Evolutionary conservation across 1,140 invertebrate species (phyloP), one percentile per base, ranked within the genome.

Genomic region (Daktulosphaira vitifoliae): DNA sequence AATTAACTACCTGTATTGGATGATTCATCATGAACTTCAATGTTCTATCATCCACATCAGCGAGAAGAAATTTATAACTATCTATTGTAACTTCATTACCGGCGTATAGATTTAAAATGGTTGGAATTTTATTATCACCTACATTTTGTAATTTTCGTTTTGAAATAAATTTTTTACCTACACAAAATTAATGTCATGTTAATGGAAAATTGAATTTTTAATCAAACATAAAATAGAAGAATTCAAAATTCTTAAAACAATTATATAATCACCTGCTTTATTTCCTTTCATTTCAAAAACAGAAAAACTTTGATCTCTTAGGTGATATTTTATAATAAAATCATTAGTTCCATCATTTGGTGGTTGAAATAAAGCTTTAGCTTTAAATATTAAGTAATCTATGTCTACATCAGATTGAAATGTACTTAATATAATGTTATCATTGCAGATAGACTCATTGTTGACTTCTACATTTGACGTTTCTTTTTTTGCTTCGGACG

Each of bases 1-100:
- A 33, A n/a, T 33, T 11, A 33, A 6, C 29, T 33, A 62, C 56
- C 44, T 48, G 23, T 33, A 26, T 46, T 20, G 56, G 56, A 48
- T 62, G 42, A 18, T 48, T 37, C 56, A 62, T 62, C 56, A 62
- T 62, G 9, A 62, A 62, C 6, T 16, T 20, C 29, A 62, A 62
- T 13, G 56, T 62, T 8, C 56, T 46, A n/a, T 62, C 56, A 0
- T 62, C 56, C 0, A 62, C 42, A 18, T 62, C 56, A 16, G 44
- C 18, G 6, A 62, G 20, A 29, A 48, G 16, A 33, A 62, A 62
- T 29, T 33, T 22, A 13, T 46, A 62, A 33, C n/a, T 33, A 20
- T 62, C 56, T 9, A 62, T 33, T 1, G 16, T 48, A 9, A 62
- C 26, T 62, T 62, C n/a, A 7, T 15, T 25, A 1, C 42, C 56